Conservation (phyloP, 2,113 vertebrate genomes). For the Hemicordylus capensis region DNA sequence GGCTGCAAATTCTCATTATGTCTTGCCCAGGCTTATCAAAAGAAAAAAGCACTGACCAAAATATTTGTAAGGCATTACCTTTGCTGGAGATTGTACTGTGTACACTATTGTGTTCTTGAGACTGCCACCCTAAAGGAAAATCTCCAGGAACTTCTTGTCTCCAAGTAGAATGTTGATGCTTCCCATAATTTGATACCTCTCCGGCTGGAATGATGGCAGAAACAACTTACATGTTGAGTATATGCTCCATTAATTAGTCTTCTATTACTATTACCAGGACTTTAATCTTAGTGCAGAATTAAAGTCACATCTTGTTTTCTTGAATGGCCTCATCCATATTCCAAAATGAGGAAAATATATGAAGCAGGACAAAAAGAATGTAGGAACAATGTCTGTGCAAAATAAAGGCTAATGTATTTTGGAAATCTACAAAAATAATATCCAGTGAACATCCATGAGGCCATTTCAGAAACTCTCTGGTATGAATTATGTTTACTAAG, state of each 20-base stretch:
- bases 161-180: conserved; percentile 7
- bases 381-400: background rate
- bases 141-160: conserved; percentile 6
- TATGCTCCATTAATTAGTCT: background rate
- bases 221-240: conserved; percentile 6
- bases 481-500: background rate
- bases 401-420: background rate
- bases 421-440: background rate
- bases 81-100: background rate
- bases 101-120: background rate
- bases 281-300: background rate
- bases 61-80: conserved; percentile 3
- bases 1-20: background rate
- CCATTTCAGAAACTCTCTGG: background rate
- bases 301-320: background rate
- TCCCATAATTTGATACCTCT: background rate
- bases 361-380: background rate
- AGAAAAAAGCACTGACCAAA: background rate
- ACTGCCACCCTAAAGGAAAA: conserved; percentile 33
- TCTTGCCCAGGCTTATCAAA: background rate
- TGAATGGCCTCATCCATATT: background rate
- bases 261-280: background rate
- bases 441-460: background rate
- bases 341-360: background rate
- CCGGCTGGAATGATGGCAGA: conserved; percentile 24